Evolutionary conservation across 2,113 vertebrate genomes (phyloP).

Genomic region (Calonectris borealis): DNA sequence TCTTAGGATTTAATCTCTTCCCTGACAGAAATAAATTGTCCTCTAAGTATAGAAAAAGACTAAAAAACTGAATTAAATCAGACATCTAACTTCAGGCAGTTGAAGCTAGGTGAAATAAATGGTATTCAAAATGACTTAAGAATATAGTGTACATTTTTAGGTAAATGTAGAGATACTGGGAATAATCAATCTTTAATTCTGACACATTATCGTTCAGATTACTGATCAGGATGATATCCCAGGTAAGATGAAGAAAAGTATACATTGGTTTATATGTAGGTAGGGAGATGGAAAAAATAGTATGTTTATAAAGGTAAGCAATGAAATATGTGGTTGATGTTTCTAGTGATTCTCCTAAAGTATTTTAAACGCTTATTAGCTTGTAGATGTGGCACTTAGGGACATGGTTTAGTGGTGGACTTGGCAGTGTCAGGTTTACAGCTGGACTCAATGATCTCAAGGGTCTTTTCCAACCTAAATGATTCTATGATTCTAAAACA

Average conservation of each 20-base stretch:
- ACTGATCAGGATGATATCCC: neutral
- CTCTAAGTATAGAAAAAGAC: neutral
- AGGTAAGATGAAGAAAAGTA: neutral
- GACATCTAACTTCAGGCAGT: neutral
- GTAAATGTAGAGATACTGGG: neutral
- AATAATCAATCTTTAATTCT: neutral
- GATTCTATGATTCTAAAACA: neutral
- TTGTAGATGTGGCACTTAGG: neutral
- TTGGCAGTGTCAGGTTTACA: rapidly evolving
- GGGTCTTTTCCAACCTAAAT: neutral
- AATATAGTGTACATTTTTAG: neutral
- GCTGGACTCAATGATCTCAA: neutral
- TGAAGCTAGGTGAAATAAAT: neutral
- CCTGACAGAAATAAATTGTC: neutral
- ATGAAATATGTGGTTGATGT: neutral
- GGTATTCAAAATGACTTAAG: neutral
- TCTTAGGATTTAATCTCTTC: neutral
- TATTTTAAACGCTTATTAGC: neutral
- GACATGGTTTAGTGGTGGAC: neutral
- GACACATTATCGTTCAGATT: neutral
- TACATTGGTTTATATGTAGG: neutral
- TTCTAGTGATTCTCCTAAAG: neutral
- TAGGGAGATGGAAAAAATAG: neutral
- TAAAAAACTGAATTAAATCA: neutral
- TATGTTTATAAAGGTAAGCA: neutral